Evolutionary conservation across 1,140 invertebrate genomes (phyloP), one percentile per base, ranked within the genome.

Genomic region (Oedothorax gibbosus): DNA sequence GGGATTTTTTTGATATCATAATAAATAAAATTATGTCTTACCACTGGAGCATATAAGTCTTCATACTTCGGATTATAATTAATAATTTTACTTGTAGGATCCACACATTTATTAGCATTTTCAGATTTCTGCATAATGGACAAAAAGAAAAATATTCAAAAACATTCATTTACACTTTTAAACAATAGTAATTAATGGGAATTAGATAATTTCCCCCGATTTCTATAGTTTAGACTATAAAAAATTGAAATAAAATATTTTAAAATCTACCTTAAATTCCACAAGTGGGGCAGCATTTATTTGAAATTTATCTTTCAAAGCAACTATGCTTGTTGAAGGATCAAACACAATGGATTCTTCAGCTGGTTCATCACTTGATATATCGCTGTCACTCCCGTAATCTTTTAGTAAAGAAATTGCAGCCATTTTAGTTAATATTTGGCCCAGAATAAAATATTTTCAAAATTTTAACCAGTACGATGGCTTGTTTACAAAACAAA

Each of bases 51-150:
- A 92, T 94, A 99, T 6, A 99, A 90, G 90, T 99, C 96, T 81
- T 99, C 97, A 91, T 93, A 99, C 89, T 95, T 97, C n/a, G 97
- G 96, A 92, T 99, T 99, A 88, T 95, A 94, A 85, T 91, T 92
- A 7, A 99, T 90, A 91, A 98, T 96, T 89, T 94, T 94, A 5
- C 93, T 92, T 35, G 92, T 93, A 2, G 94, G 93, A 90, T 96
- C 94, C 81, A 96, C 90, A 77, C 94, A 84, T 18, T 14, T 93
- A 6, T 91, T 62, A 35, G 85, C 72, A 21, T 87, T 79, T 73
- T 88, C 87, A 11, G 64, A 77, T 14, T 85, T 72, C 83, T 85
- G 15, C 20, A 81, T n/a, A 81, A 68, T 64, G 69, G 35, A 35
- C 35, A 5, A 35, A 35, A 35, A 35, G 35, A 35, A 5, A 35